Conservation (phyloP, 2,888 invertebrate species). For the Griposia aprilina region DNA sequence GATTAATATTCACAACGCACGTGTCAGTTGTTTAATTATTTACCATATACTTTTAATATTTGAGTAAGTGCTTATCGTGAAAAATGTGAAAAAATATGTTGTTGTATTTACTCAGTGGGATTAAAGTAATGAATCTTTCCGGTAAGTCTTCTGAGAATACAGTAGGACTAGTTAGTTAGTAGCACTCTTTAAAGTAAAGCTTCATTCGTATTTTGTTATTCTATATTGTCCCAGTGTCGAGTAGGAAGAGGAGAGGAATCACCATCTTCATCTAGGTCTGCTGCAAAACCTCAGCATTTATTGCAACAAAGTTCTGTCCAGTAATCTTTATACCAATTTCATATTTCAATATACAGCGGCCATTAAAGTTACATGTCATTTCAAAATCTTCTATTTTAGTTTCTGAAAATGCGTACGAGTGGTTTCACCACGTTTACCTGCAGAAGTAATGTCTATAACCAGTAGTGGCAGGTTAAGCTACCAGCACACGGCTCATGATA, state of each 20-base stretch:
- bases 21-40: constrained; percentile 46
- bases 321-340: not conserved
- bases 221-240: not conserved
- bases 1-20: constrained; percentile 57
- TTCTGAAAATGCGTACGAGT: constrained; percentile 13
- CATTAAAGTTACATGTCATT: constrained; percentile 21
- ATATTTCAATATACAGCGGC: not conserved
- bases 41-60: constrained; percentile 39
- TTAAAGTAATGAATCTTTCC: constrained; percentile 39
- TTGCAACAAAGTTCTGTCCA: not conserved
- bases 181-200: constrained; percentile 6
- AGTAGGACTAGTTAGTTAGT: not conserved
- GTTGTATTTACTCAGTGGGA: constrained; percentile 36
- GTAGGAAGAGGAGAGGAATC: not conserved
- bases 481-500: constrained; percentile 35
- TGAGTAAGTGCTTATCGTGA: constrained; percentile 27
- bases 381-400: constrained; percentile 30
- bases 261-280: not conserved
- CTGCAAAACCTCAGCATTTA: not conserved
- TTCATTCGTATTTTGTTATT: constrained; percentile 18
- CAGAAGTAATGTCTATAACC: constrained; percentile 36
- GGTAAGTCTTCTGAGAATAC: constrained; percentile 1
- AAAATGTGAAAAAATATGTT: constrained; percentile 23
- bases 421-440: constrained; percentile 22
- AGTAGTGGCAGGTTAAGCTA: constrained; percentile 36